phyloP scores from a whole-genome alignment of 2,888 invertebrate genomes.

The Oscheius sp. region DNA sequence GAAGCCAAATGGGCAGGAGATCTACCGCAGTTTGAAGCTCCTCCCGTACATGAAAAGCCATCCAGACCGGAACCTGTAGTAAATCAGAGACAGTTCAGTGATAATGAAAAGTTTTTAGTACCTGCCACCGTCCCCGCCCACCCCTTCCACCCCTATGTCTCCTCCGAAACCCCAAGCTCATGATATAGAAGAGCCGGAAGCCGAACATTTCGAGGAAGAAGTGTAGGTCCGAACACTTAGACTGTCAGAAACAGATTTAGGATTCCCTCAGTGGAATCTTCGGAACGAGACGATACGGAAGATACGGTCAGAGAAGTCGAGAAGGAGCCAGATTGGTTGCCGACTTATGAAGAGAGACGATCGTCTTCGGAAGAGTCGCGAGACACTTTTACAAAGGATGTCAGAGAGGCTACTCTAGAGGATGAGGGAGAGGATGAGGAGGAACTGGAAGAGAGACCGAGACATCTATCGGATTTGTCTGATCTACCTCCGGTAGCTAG shows the following conservation, averaged over 20 bases:
- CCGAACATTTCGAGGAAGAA: slow-evolving; percentile 35
- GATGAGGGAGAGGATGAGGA: slow-evolving; percentile 11
- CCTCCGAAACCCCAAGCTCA: slow-evolving; percentile 2
- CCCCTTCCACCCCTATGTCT: background rate
- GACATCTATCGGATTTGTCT: slow-evolving; percentile 26
- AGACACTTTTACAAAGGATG: slow-evolving; percentile 31
- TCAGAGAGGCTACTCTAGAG: slow-evolving; percentile 12
- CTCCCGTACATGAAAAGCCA: background rate
- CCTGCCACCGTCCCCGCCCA: background rate
- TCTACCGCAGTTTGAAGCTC: background rate
- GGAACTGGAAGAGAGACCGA: background rate
- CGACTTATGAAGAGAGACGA: background rate
- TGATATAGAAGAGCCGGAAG: slow-evolving; percentile 15
- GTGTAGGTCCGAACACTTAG: slow-evolving; percentile 7
- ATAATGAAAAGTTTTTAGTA: slow-evolving; percentile 33
- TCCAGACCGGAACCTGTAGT: slow-evolving; percentile 11
- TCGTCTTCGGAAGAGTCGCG: slow-evolving; percentile 8
- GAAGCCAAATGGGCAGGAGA: slow-evolving; percentile 39
- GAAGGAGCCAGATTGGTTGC: background rate
- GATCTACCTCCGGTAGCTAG: slow-evolving; percentile 52
- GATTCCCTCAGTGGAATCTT: slow-evolving; percentile 34
- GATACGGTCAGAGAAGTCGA: slow-evolving; percentile 11
- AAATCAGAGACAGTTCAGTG: background rate
- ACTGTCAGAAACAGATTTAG: slow-evolving; percentile 40
- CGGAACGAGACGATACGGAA: slow-evolving; percentile 34